Conservation (phyloP, 2,888 invertebrate species). For the Catocala nupta region DNA sequence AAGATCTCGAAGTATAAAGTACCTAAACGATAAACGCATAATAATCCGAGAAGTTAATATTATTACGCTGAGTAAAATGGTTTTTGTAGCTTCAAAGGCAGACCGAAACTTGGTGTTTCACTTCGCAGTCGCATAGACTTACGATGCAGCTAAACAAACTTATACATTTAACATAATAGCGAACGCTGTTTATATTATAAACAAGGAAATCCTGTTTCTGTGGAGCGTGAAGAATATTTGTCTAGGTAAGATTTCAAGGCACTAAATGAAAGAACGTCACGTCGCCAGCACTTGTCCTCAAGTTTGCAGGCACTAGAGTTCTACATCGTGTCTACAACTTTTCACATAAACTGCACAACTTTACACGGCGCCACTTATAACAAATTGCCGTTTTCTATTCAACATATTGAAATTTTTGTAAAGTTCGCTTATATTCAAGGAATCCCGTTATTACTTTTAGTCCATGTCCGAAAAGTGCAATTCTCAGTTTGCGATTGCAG, state of each 20-base stretch:
- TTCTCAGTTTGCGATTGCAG: slow-evolving; percentile 28
- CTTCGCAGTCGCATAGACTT: slow-evolving; percentile 22
- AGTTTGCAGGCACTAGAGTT: slow-evolving; percentile 70
- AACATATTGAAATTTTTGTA: slow-evolving; percentile 73
- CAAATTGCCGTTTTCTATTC: slow-evolving; percentile 74
- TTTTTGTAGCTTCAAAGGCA: slow-evolving; percentile 21
- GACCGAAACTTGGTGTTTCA: slow-evolving; percentile 20
- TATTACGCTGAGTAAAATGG: slow-evolving; percentile 15
- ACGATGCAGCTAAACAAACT: slow-evolving; percentile 46
- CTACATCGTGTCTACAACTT: slow-evolving; percentile 77
- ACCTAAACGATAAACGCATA: slow-evolving; percentile 13
- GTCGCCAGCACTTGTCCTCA: slow-evolving; percentile 78
- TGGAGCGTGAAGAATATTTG: slow-evolving; percentile 57
- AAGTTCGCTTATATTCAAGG: slow-evolving; percentile 48
- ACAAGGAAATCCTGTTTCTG: slow-evolving; percentile 54
- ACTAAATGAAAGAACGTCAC: slow-evolving; percentile 74
- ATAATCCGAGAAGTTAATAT: slow-evolving; percentile 17
- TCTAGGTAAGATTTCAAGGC: slow-evolving; percentile 63
- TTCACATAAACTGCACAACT: slow-evolving; percentile 83
- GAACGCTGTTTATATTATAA: slow-evolving; percentile 47
- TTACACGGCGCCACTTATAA: slow-evolving; percentile 73
- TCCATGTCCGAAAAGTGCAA: slow-evolving; percentile 43
- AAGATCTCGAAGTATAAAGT: slow-evolving; percentile 13
- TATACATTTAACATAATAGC: slow-evolving; percentile 49
- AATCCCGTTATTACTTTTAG: slow-evolving; percentile 47